phyloP scores from a whole-genome alignment of 2,888 invertebrate genomes.

The Drosophila lutescens region DNA sequence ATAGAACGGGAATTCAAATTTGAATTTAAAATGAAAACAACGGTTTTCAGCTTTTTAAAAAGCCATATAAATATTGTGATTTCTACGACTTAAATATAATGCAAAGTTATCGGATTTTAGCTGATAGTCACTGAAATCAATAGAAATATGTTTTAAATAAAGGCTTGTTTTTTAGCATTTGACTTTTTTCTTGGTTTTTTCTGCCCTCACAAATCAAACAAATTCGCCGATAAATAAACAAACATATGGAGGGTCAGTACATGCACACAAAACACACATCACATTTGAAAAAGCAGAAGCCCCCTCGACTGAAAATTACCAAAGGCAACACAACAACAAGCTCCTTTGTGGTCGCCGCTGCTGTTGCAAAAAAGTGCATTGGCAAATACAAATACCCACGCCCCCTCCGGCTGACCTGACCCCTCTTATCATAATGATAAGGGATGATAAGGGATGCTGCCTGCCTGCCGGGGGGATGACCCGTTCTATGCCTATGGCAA shows the following conservation, averaged over 20 bases:
- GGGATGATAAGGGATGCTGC: constrained; percentile 41
- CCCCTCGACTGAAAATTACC: constrained; percentile 53
- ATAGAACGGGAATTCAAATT: constrained; percentile 2
- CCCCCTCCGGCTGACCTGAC: constrained; percentile 3
- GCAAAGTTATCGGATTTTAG: too few relatives aligned
- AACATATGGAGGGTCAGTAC: background rate
- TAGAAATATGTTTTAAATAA: constrained; percentile 1
- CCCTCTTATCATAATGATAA: constrained; percentile 34
- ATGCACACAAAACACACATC: background rate
- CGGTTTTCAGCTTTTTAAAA: background rate
- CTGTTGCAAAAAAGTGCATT: constrained; percentile 65
- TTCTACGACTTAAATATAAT: background rate
- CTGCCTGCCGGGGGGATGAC: background rate
- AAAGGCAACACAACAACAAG: constrained; percentile 40
- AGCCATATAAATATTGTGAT: background rate
- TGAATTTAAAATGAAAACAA: background rate
- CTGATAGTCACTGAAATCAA: background rate
- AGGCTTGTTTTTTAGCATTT: background rate
- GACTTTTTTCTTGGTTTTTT: constrained; percentile 1
- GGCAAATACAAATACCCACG: constrained; percentile 52
- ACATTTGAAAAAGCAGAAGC: background rate
- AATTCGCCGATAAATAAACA: constrained; percentile 10
- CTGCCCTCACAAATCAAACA: constrained; percentile 22
- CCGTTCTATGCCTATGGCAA: constrained; percentile 19
- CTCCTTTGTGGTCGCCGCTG: constrained; percentile 33